Base-by-base conservation (phyloP, 2,797 vertebrate genomes). In the Tenualosa ilisha region DNA sequence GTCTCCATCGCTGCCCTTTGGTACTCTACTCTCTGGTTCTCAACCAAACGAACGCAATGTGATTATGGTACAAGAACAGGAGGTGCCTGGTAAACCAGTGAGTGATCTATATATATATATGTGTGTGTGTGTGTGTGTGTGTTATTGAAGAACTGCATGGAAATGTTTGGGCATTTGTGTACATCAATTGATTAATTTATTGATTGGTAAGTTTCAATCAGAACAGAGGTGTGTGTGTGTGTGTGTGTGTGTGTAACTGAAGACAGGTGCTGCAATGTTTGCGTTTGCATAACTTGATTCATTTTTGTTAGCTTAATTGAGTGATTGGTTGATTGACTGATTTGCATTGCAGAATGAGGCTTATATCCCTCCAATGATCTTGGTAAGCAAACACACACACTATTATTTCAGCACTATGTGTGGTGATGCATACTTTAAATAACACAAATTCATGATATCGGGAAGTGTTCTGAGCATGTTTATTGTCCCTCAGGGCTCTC, bases 401-500 rank as follows among this genome's bases (percentile, higher is more conserved):
- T 3, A 15, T 0, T 31, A 72, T 40, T 4, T 31, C 13, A 31
- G n/a, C 26, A 37, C 65, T 59, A 22, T 59, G 56, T 59, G 56
- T 59, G 5, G 56, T 59, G 56, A 59, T 22, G 22, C 56, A 6
- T 59, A 59, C 13, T 13, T 13, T 15, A 53, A 13, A 53, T 15
- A 13, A 13, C 56, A 59, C 4, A 6, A 59, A 20, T 65, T 63
- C 59, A 31, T 31, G 2, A 68, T 8, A 8, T 24, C 61, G 31
- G 61, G 24, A 12, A 6, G 40, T 46, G 17, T 22, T 79, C 2
- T 79, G 72, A 79, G 17, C 37, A 17, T 31, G 26, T 79, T 5
- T 46, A 22, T 79, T 79, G 72, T 79, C 72, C 72, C 15, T 79
- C 72, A 79, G 72, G 37, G 72, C 72, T 46, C 37, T 79, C 72